A percentile compares a stretch with the other conserved stretches of the same genome.
Conservation (phyloP, 2,888 invertebrate species). For the Scaptomyza parva region DNA sequence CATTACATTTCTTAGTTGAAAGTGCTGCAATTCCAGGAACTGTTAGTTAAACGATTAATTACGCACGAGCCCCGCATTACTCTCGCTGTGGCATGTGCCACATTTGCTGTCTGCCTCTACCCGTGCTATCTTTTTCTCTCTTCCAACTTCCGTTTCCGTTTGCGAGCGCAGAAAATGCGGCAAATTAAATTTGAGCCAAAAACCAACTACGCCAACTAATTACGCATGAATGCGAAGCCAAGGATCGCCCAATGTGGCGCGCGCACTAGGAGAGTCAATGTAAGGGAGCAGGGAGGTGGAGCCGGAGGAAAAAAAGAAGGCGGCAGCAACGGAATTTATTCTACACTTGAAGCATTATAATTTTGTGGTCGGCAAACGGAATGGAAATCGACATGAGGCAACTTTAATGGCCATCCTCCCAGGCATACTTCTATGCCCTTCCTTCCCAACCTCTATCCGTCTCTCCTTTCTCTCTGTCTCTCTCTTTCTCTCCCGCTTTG, state of each 20-base stretch:
- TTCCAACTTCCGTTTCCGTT: slow-evolving; percentile 52
- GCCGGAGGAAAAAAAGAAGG: slow-evolving; percentile 16
- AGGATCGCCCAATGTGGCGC: slow-evolving; percentile 46
- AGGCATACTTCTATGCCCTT: slow-evolving; percentile 6
- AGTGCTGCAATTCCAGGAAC: slow-evolving; percentile 56
- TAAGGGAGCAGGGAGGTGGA: slow-evolving; percentile 1
- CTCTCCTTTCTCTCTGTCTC: neutral
- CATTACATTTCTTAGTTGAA: slow-evolving; percentile 53
- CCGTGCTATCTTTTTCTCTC: neutral
- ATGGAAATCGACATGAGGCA: slow-evolving; percentile 67
- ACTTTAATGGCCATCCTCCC: slow-evolving; percentile 58
- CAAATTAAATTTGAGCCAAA: slow-evolving; percentile 73
- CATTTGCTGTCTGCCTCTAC: neutral
- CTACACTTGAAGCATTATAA: slow-evolving; percentile 79
- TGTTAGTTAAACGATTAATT: slow-evolving; percentile 76
- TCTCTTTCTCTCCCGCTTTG: neutral
- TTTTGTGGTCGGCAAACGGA: slow-evolving; percentile 64
- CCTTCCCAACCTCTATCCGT: too few species aligned
- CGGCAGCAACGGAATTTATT: slow-evolving; percentile 66
- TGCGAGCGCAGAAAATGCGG: slow-evolving; percentile 56
- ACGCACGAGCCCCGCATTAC: slow-evolving; percentile 60
- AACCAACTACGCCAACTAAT: slow-evolving; percentile 71
- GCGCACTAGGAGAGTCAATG: slow-evolving; percentile 26
- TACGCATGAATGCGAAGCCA: slow-evolving; percentile 76
- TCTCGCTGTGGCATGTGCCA: slow-evolving; percentile 16